A percentile compares a stretch with the other conserved stretches of the same genome.
phyloP scores from a whole-genome alignment of 2,888 invertebrate genomes.

The Mimumesa dahlbomi region DNA sequence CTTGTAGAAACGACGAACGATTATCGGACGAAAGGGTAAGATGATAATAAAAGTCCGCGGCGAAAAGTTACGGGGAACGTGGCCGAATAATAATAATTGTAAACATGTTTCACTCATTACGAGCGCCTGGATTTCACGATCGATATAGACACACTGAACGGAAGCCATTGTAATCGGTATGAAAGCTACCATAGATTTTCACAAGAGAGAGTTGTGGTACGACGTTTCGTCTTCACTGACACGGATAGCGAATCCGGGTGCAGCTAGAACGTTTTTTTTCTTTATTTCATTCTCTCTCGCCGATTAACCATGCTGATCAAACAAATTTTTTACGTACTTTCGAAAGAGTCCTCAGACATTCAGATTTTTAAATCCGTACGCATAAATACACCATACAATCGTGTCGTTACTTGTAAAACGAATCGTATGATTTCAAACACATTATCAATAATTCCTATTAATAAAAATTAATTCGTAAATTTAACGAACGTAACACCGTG shows the following conservation, averaged over 20 bases:
- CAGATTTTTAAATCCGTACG: background rate
- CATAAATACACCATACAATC: background rate
- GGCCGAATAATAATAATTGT: slow-evolving; percentile 29
- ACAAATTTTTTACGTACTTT: slow-evolving; percentile 43
- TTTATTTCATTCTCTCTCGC: slow-evolving; percentile 6
- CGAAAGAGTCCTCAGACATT: slow-evolving; percentile 3
- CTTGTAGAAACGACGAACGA: no score
- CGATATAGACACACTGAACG: slow-evolving; percentile 52
- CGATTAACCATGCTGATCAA: slow-evolving; percentile 34
- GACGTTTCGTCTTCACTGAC: slow-evolving; percentile 65
- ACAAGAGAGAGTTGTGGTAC: slow-evolving; percentile 62
- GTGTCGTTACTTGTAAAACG: no score
- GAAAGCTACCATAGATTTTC: slow-evolving; percentile 64
- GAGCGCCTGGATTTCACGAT: slow-evolving; percentile 47
- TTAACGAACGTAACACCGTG: no score
- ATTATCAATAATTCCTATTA: background rate
- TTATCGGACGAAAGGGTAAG: no score
- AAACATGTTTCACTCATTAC: slow-evolving; percentile 28
- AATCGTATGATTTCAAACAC: background rate
- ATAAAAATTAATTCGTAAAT: background rate
- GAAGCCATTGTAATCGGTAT: slow-evolving; percentile 63
- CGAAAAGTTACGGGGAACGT: background rate
- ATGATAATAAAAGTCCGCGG: background rate
- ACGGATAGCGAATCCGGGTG: slow-evolving; percentile 64
- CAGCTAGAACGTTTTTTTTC: slow-evolving; percentile 26